Base-by-base conservation (phyloP, 1,140 invertebrate species). In the Polypedilum pembai region DNA sequence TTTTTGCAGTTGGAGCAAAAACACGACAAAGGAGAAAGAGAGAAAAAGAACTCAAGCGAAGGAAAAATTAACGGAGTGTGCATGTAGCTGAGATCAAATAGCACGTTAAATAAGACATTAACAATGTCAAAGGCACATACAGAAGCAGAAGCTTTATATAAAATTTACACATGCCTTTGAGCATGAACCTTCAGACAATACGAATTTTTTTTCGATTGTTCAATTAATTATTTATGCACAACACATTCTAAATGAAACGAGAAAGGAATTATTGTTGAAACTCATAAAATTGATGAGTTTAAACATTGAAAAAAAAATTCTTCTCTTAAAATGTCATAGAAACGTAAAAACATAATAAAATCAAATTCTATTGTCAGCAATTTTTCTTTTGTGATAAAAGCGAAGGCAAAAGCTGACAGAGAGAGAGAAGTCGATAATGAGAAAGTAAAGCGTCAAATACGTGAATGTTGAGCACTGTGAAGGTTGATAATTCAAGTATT, bases 401-500 rank as follows among this genome's bases (percentile, higher is more conserved):
- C 15, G 15, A 45, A 8, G 15, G 15, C 15, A 8, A 45, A 45
- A 45, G 8, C 41, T 8, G 15, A 41, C 41, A 3, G 15, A 2
- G 10, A 41, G 40, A 56, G 15, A 56, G 45, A 56, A 12, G 12
- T 15, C n/a, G 8, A 15, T 4, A 56, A 56, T 56, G n/a, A 56
- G 45, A 56, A 56, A 56, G 45, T 56, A 56, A 56, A 56, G 12
- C 45, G 12, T 56, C 45, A 56, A 56, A 12, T 56, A 56, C 45
- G 45, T 56, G 45, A 56, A 56, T 56, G 45, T 15, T 56, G 12
- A 56, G 45, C 12, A n/a, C n/a, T 56, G 12, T 15, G 12, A 56
- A 56, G 45, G 45, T 56, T 56, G 45, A 56, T 56, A 56, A 56
- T 56, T 56, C 45, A 56, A 56, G 45, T 56, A n/a, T 56, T 56